Conservation (phyloP, 2,113 vertebrate genomes). For the Hydropotes inermis region DNA sequence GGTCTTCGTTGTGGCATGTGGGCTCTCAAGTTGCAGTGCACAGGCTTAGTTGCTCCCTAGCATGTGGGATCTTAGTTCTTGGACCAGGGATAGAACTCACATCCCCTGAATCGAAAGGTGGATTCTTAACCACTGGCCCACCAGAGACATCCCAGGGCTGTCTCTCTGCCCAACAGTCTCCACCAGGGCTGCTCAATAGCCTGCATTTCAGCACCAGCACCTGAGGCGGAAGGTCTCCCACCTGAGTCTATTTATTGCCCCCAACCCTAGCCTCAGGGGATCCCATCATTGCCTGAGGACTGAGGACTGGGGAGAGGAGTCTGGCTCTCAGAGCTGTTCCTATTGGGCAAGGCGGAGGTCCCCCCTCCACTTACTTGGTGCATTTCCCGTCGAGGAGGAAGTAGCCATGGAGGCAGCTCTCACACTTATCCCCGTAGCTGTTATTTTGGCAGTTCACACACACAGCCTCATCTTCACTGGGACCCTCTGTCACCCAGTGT, state of each 20-base stretch:
- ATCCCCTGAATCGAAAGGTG: background rate
- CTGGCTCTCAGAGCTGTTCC: background rate
- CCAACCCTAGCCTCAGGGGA: too few species aligned
- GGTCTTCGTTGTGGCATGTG: background rate
- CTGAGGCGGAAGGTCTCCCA: background rate
- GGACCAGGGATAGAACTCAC: background rate
- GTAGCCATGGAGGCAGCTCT: constrained; percentile 91
- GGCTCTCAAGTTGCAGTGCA: background rate
- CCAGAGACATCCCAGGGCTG: background rate
- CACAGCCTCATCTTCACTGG: constrained; percentile 88
- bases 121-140: background rate
- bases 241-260: background rate
- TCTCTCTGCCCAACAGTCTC: background rate
- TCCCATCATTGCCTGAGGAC: background rate
- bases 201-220: background rate
- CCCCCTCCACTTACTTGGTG: constrained; percentile 85
- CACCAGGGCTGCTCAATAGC: background rate
- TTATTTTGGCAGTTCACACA: constrained; percentile 94
- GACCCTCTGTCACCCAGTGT: constrained; percentile 88
- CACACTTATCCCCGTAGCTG: constrained; percentile 92
- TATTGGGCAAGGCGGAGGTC: background rate
- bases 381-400: constrained; percentile 92
- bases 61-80: background rate
- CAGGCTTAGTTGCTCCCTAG: background rate
- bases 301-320: too few species aligned